Conservation (phyloP, 1,140 invertebrate species). For the Drosophila auraria region DNA sequence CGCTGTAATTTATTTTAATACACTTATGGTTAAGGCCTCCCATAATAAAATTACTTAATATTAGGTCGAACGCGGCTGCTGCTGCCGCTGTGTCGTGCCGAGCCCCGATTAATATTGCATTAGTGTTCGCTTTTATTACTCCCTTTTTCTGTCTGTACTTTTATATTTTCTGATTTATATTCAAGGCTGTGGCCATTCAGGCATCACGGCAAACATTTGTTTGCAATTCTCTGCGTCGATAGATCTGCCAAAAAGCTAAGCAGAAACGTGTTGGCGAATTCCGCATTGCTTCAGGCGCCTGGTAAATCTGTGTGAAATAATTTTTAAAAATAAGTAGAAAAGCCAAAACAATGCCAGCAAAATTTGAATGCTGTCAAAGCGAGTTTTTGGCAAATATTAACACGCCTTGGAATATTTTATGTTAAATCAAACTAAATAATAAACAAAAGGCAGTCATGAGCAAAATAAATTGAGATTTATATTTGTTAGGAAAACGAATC, state of each 20-base stretch:
- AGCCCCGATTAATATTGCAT: conserved; percentile 48
- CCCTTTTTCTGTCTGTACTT: conserved; percentile 8
- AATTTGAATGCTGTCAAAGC: conserved; percentile 33
- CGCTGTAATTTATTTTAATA: conserved; percentile 73
- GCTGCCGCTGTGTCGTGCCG: conserved; percentile 33
- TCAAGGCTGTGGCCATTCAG: conserved; percentile 66
- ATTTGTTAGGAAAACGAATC: conserved; percentile 4
- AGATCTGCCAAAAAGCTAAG: conserved; percentile 28
- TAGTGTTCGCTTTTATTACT: conserved; percentile 16
- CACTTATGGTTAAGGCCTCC: conserved; percentile 61
- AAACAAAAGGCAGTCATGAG: conserved; percentile 47
- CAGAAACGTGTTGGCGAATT: conserved; percentile 32
- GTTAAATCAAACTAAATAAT: conserved; percentile 47
- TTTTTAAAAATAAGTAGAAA: conserved; percentile 38
- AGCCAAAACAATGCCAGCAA: conserved; percentile 25
- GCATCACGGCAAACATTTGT: conserved; percentile 63
- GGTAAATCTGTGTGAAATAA: conserved; percentile 35
- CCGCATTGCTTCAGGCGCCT: conserved; percentile 32
- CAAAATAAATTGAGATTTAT: conserved; percentile 49
- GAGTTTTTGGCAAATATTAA: conserved; percentile 40
- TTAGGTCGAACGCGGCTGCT: conserved; percentile 47
- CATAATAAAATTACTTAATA: conserved; percentile 75
- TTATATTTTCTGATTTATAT: conserved; percentile 40
- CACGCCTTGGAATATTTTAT: conserved; percentile 51
- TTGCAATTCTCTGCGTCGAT: conserved; percentile 46